Conservation (phyloP, 2,797 vertebrate genomes). For the Aeoliscus strigatus region DNA sequence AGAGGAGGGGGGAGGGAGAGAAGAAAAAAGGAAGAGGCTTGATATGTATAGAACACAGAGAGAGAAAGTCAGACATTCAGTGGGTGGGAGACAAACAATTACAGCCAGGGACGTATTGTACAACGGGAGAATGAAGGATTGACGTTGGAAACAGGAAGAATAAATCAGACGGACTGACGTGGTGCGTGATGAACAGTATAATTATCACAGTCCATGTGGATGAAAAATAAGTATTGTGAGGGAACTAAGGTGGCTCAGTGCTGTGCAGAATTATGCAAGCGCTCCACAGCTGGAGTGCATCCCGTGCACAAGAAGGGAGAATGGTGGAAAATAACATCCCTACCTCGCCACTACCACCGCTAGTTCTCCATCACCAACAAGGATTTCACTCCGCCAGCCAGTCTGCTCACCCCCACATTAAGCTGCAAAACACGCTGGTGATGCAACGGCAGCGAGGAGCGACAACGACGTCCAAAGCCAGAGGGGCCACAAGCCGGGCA, state of each 20-base stretch:
- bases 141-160: conserved; percentile 1
- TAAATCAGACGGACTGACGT: conserved; percentile 4
- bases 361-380: conserved; percentile 35
- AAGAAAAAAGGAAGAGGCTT: conserved; percentile 40
- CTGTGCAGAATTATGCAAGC: conserved; percentile 82
- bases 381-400: conserved; percentile 50
- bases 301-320: conserved; percentile 72
- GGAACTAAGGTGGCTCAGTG: conserved; percentile 81
- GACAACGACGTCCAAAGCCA: too few relatives aligned
- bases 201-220: conserved; percentile 83
- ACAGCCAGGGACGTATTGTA: too few relatives aligned
- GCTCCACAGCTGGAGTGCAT: conserved; percentile 78
- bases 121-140: conserved; percentile 25
- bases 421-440: conserved; percentile 46
- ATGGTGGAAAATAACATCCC: conserved; percentile 71
- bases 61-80: conserved; percentile 9
- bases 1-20: conserved; percentile 42
- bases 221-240: conserved; percentile 84
- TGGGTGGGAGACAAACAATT: conserved; percentile 18
- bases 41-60: conserved; percentile 24
- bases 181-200: conserved; percentile 63
- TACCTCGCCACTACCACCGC: conserved; percentile 35
- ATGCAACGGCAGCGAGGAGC: conserved; percentile 49
- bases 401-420: conserved; percentile 58
- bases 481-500: too few relatives aligned